phyloP scores from a whole-genome alignment of 2,888 invertebrate genomes.

The Phalera bucephala region DNA sequence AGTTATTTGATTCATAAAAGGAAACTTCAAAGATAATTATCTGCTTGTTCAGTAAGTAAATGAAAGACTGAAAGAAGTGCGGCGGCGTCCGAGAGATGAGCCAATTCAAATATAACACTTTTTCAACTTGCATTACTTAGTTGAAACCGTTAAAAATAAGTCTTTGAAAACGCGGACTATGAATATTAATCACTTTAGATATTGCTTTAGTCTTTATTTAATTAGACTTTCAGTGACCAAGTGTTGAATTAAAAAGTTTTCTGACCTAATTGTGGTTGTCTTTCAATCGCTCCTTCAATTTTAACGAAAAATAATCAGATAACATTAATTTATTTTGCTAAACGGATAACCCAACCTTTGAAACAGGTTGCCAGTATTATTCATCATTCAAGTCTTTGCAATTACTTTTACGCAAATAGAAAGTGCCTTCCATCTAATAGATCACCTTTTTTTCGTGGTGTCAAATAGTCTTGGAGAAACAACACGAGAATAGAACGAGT shows the following conservation, averaged over 20 bases:
- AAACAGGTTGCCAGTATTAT: too few species aligned
- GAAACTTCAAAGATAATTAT: conserved; percentile 9
- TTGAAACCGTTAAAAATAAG: conserved; percentile 18
- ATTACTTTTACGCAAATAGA: too few species aligned
- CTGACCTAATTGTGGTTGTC: conserved; percentile 18
- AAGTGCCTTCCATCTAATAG: too few species aligned
- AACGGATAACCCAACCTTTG: too few species aligned
- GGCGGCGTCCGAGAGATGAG: conserved; percentile 10
- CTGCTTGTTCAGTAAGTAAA: conserved; percentile 8
- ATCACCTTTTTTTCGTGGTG: too few species aligned
- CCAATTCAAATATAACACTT: conserved; percentile 17
- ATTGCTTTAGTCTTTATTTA: conserved; percentile 24
- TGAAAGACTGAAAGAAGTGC: conserved; percentile 13
- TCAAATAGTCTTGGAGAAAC: too few species aligned
- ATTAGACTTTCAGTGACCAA: conserved; percentile 20
- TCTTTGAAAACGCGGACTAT: conserved; percentile 15
- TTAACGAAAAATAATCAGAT: conserved; percentile 7
- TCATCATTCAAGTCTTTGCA: too few species aligned
- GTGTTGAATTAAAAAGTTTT: conserved; percentile 23
- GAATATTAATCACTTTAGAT: conserved; percentile 29
- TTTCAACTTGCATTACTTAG: conserved; percentile 14
- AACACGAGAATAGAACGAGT: too few species aligned
- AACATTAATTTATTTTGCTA: too few species aligned
- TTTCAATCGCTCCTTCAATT: conserved; percentile 11
- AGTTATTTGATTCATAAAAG: too few species aligned